phyloP scores from a whole-genome alignment of 2,113 vertebrate species.

The Heteronetta atricapilla region DNA sequence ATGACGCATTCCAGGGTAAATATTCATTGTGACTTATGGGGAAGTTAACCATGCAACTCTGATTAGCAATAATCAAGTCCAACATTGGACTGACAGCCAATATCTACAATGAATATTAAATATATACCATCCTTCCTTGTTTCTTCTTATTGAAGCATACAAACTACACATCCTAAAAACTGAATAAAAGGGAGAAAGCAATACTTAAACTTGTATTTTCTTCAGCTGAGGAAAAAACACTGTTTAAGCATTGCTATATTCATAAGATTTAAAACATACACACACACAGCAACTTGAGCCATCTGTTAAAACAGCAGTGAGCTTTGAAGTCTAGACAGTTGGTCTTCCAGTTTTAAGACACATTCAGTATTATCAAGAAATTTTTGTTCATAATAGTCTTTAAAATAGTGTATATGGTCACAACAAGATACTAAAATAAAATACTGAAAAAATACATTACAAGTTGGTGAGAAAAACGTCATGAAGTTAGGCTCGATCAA shows the following conservation, averaged over 20 bases:
- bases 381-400: not conserved
- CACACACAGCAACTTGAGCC: not conserved
- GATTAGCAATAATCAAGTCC: slow-evolving; percentile 1
- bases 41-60: slow-evolving; percentile 26
- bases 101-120: slow-evolving; percentile 18
- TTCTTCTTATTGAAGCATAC: not conserved
- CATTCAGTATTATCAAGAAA: not conserved
- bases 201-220: not conserved
- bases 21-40: slow-evolving; percentile 27
- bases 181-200: not conserved
- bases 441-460: not conserved
- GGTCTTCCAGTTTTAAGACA: not conserved
- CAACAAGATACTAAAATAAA: not conserved
- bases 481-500: not conserved
- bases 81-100: not conserved
- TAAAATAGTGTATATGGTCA: not conserved
- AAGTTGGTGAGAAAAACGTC: not conserved
- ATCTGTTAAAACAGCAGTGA: not conserved
- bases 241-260: not conserved
- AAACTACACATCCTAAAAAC: not conserved
- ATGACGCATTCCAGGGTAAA: slow-evolving; percentile 56
- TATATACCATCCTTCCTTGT: not conserved
- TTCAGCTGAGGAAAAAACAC: not conserved
- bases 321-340: not conserved
- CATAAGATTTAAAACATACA: not conserved